Base-by-base conservation (phyloP, 2,888 invertebrate species). In the Cactoblastis cactorum region DNA sequence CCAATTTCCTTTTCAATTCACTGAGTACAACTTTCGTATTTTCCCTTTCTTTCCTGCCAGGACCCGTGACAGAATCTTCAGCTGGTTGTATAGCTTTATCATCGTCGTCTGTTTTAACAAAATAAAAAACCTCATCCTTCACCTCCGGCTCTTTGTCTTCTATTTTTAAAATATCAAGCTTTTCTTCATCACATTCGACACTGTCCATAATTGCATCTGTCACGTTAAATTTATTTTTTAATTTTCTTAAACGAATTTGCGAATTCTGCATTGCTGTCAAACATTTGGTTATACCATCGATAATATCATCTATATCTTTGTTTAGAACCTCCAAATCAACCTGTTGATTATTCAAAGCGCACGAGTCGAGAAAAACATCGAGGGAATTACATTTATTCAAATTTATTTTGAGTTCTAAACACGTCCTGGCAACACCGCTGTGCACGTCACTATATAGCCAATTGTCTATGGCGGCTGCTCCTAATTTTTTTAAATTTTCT, bases 51-150 rank as follows among this genome's bases (percentile, higher is more conserved):
- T 72, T 83, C 52, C 69, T 71, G 0, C 90, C 90, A 0, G 90
- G 90, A 0, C 64, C 82, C 0, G 85, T 87, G 0, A 70, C 71
- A 1, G 80, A 52, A 62, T 89, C 88, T 2, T 65, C 75, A 0
- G 70, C 71, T 2, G 72, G 61, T 34, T 67, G 69, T 17, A 63
- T 33, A 9, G 2, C 2, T 0, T 50, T 17, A 11, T 67, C 70
- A 54, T 84, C 83, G 0, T 86, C 87, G 1, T 88, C 88, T 0
- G 84, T 88, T 66, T 74, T 86, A 0, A 87, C 63, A 33, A 76
- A 87, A 68, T 85, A 90, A 62, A 85, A 90, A 45, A 90, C 90
- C 68, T 90, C 89, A 60, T 90, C 90, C 56, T 65, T 83, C 14
- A 74, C 64, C 57, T 81, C 83, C 45, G 80, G 82, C 22, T 76